Evolutionary conservation across 2,888 invertebrate genomes (phyloP).

Genomic region (Polia nebulosa): DNA sequence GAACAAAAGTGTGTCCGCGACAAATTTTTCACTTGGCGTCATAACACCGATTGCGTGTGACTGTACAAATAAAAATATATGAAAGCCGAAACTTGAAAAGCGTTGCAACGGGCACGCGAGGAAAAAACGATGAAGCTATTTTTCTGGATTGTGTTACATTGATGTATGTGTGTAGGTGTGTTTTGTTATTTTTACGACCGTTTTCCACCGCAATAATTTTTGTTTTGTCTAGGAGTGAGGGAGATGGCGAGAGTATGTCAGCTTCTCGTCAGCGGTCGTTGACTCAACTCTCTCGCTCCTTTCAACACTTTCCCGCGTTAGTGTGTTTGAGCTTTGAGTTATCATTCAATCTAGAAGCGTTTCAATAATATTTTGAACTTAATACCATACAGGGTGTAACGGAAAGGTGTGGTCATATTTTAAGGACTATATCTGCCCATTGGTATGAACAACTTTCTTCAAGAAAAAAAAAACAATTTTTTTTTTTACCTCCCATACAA

Average conservation of each 20-base stretch:
- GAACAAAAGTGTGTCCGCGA: slow-evolving; percentile 73
- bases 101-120: slow-evolving; percentile 66
- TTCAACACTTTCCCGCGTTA: slow-evolving; percentile 30
- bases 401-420: no score
- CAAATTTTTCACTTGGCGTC: slow-evolving; percentile 80
- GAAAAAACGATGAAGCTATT: slow-evolving; percentile 61
- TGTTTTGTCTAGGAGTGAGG: slow-evolving; percentile 27
- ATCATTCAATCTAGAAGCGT: slow-evolving; percentile 12
- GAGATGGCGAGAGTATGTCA: slow-evolving; percentile 40
- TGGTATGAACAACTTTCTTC: no score
- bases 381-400: no score
- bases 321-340: slow-evolving; percentile 15
- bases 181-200: slow-evolving; percentile 55
- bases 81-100: slow-evolving; percentile 65
- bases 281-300: slow-evolving; percentile 45
- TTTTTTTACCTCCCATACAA: no score
- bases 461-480: no score
- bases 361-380: background rate
- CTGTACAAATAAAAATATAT: slow-evolving; percentile 66
- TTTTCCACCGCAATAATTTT: slow-evolving; percentile 48
- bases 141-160: slow-evolving; percentile 63
- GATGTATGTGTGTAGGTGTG: slow-evolving; percentile 47
- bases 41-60: slow-evolving; percentile 76
- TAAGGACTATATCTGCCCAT: no score
- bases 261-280: slow-evolving; percentile 30